phyloP scores from a whole-genome alignment of 1,140 invertebrate species.

The Anadara kagoshimensis region DNA sequence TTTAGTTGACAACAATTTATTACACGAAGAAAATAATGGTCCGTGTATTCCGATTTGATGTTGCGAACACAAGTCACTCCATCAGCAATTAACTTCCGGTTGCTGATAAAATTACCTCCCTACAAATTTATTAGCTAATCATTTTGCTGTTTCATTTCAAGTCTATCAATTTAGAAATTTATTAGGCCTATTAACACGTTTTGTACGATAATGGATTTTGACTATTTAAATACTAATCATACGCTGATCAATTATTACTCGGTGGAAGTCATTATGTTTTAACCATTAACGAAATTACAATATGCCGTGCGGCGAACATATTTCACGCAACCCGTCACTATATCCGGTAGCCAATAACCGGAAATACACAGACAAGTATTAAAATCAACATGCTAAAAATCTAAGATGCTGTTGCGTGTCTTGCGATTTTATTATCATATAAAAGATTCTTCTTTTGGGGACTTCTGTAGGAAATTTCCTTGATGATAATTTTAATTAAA shows the following conservation, averaged over 20 bases:
- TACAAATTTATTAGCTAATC: too few relatives aligned
- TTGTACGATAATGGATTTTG: constrained; percentile 18
- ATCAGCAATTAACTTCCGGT: too few relatives aligned
- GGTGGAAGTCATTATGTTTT: constrained; percentile 16
- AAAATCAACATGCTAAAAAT: constrained; percentile 16
- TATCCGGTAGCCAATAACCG: constrained; percentile 13
- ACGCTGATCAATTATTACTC: constrained; percentile 11
- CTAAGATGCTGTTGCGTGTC: constrained; percentile 18
- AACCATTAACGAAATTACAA: constrained; percentile 16
- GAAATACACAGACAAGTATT: constrained; percentile 13
- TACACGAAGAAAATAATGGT: too few relatives aligned
- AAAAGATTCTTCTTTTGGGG: constrained; percentile 5
- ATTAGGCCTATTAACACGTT: constrained; percentile 12
- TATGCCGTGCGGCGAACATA: constrained; percentile 4
- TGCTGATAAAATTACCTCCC: too few relatives aligned
- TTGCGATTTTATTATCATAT: constrained; percentile 3
- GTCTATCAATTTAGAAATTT: constrained; percentile 18
- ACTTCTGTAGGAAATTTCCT: not conserved
- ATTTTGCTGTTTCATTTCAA: constrained; percentile 1
- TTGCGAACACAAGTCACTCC: too few relatives aligned
- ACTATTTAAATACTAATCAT: constrained; percentile 18
- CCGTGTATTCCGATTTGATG: too few relatives aligned
- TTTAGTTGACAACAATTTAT: too few relatives aligned
- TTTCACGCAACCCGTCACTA: constrained; percentile 5
- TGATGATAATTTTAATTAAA: not conserved